phyloP scores from a whole-genome alignment of 2,797 vertebrate genomes.

The Sebastolobus alascanus region DNA sequence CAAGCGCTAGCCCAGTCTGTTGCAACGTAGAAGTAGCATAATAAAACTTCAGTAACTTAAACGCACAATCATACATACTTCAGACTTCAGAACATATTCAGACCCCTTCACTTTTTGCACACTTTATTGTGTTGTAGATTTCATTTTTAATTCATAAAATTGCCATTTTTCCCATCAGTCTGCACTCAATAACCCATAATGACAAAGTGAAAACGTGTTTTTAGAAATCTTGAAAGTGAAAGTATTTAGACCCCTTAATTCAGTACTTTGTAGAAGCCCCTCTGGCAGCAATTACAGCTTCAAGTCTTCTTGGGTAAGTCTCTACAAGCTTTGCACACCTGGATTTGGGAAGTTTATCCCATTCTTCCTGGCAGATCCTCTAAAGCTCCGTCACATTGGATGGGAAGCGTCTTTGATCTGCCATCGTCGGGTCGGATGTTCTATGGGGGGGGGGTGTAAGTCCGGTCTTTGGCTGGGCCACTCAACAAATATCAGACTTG shows the following conservation, averaged over 20 bases:
- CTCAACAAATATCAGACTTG: neutral
- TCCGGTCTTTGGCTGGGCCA: neutral
- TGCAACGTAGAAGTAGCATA: neutral
- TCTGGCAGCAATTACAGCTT: slow-evolving; percentile 17
- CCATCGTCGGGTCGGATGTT: neutral
- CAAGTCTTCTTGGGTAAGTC: neutral
- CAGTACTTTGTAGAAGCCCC: slow-evolving; percentile 3
- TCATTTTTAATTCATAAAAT: neutral
- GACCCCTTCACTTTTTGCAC: neutral
- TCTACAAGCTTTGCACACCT: slow-evolving; percentile 24
- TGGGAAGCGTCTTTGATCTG: neutral
- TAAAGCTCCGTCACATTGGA: neutral
- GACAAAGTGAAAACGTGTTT: neutral
- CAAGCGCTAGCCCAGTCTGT: neutral
- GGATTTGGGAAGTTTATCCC: slow-evolving; percentile 12
- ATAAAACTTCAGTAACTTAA: neutral
- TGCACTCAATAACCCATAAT: neutral
- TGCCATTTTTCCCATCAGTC: neutral
- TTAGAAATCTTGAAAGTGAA: neutral
- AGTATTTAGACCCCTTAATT: slow-evolving; percentile 13
- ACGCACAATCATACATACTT: neutral
- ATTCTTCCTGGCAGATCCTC: slow-evolving; percentile 14
- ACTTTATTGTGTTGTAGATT: neutral
- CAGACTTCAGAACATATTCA: neutral
- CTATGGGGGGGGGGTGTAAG: neutral